Percentiles rank a stretch among this genome's conserved stretches.
phyloP scores from a whole-genome alignment of 2,113 vertebrate species.

The Laticauda laticaudata region DNA sequence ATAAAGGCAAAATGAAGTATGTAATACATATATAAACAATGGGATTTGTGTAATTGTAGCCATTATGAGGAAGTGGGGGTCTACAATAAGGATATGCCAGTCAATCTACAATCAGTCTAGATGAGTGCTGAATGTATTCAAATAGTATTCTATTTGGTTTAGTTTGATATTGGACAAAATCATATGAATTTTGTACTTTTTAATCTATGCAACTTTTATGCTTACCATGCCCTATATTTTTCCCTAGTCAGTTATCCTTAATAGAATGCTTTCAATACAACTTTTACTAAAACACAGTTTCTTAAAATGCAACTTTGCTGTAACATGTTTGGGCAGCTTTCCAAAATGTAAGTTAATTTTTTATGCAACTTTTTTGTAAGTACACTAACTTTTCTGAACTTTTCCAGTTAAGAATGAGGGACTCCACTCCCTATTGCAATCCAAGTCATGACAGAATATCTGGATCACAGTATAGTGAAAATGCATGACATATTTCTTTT shows the following conservation, averaged over 20 bases:
- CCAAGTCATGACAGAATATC: not conserved
- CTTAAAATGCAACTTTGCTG: not conserved
- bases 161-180: not conserved
- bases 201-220: not conserved
- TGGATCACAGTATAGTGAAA: not conserved
- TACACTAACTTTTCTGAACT: not conserved
- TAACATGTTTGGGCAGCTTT: not conserved
- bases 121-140: not conserved
- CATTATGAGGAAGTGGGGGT: not conserved
- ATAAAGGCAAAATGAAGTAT: not conserved
- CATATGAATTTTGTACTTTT: not conserved
- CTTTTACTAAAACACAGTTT: not conserved
- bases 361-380: not conserved
- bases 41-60: not conserved
- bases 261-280: not conserved
- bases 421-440: not conserved
- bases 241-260: not conserved
- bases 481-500: not conserved
- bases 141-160: not conserved
- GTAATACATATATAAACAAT: not conserved
- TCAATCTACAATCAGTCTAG: not conserved
- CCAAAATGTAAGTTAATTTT: not conserved
- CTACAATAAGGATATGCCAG: not conserved
- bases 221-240: not conserved
- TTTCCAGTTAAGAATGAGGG: not conserved